phyloP scores from a whole-genome alignment of 2,113 vertebrate species.

The Cavia aperea region DNA sequence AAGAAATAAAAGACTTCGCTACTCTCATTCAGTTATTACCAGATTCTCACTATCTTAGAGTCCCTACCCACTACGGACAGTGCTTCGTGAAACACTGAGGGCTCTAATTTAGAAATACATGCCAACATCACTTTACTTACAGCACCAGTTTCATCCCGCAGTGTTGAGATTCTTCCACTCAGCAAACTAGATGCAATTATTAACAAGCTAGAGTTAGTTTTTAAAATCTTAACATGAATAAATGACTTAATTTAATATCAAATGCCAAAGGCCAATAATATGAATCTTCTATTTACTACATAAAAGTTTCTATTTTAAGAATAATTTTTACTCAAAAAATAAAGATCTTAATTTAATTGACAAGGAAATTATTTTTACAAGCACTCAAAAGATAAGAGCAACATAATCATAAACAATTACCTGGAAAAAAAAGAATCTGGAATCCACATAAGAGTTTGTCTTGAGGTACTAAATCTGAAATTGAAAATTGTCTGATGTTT shows the following conservation, averaged over 20 bases:
- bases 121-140: conserved; percentile 80
- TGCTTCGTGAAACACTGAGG: background rate
- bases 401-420: conserved; percentile 72
- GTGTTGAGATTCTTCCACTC: conserved; percentile 98
- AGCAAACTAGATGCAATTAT: conserved; percentile 85
- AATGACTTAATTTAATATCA: conserved; percentile 8
- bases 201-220: conserved; percentile 61
- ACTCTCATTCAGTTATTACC: background rate
- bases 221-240: conserved; percentile 21
- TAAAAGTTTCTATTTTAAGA: background rate
- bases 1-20: background rate
- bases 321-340: background rate
- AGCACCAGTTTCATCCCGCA: conserved; percentile 99
- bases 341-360: background rate
- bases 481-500: conserved; percentile 48
- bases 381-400: background rate
- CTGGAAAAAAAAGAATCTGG: conserved; percentile 99
- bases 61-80: background rate
- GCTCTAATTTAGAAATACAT: background rate
- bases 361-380: background rate
- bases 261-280: conserved; percentile 15
- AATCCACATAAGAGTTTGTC: conserved; percentile 98
- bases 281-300: background rate
- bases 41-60: background rate
- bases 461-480: conserved; percentile 95